Evolutionary conservation across 2,888 invertebrate species (phyloP).

Genomic region (Clistopyga incitator): DNA sequence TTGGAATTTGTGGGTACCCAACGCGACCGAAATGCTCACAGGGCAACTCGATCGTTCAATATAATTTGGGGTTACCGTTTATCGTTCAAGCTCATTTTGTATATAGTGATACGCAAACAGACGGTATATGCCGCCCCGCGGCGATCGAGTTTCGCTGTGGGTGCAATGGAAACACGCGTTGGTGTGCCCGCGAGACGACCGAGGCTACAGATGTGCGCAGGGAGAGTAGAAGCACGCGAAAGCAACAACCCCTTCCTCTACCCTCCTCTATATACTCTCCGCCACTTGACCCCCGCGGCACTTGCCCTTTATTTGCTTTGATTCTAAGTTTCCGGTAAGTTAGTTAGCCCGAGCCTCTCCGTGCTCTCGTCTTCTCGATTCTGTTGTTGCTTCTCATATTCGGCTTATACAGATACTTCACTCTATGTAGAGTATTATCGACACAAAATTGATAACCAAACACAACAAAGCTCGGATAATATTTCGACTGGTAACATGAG

Average conservation of each 20-base stretch:
- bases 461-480: slow-evolving; percentile 29
- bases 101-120: slow-evolving; percentile 64
- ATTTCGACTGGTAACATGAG: slow-evolving; percentile 44
- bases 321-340: slow-evolving; percentile 83
- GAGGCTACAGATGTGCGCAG: slow-evolving; percentile 25
- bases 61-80: slow-evolving; percentile 60
- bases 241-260: slow-evolving; percentile 23
- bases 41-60: slow-evolving; percentile 60
- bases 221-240: slow-evolving; percentile 40
- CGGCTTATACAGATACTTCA: not conserved
- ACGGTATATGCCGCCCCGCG: slow-evolving; percentile 48
- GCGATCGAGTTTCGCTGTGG: slow-evolving; percentile 58
- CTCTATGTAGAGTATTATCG: slow-evolving; percentile 29
- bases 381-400: slow-evolving; percentile 25
- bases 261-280: slow-evolving; percentile 13
- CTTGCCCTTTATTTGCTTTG: slow-evolving; percentile 83
- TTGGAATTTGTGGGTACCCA: not conserved
- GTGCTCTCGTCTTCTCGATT: slow-evolving; percentile 59
- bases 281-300: slow-evolving; percentile 79
- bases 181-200: slow-evolving; percentile 55
- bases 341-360: slow-evolving; percentile 78
- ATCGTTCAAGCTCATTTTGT: slow-evolving; percentile 61
- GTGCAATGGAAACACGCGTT: slow-evolving; percentile 54
- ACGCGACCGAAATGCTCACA: not conserved
- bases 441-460: slow-evolving; percentile 43